These are phyloP conservation scores for Bicyclus anynana DNA, from an alignment of 1,140 invertebrate genomes.

Conservation along the genomic window DNA sequence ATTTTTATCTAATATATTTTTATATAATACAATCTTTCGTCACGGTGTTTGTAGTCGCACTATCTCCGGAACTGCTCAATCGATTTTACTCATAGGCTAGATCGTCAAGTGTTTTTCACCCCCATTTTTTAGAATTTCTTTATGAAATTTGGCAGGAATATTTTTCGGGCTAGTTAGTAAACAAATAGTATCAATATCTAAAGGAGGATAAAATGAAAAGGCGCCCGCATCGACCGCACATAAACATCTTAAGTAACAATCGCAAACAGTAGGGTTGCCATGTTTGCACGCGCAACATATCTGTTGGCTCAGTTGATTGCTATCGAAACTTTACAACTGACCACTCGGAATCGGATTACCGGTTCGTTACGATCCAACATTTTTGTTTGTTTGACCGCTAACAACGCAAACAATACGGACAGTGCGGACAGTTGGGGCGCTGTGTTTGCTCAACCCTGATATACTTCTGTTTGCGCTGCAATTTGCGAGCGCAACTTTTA, in stretches of 20 bases:
- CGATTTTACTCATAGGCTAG: no score
- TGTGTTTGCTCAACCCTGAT: constrained; percentile 35
- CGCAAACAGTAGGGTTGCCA: constrained; percentile 24
- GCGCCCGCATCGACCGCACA: constrained; percentile 1
- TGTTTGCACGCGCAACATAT: constrained; percentile 70
- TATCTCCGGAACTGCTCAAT: no score
- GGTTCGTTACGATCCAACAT: constrained; percentile 64
- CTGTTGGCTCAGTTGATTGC: constrained; percentile 71
- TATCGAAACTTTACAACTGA: constrained; percentile 72
- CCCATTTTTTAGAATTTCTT: no score
- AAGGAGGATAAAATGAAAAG: not conserved
- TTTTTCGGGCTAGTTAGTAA: no score
- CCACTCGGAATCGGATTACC: constrained; percentile 69
- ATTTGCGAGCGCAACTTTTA: constrained; percentile 29
- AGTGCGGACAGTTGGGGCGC: constrained; percentile 19
- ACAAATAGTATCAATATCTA: not conserved
- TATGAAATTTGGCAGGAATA: no score
- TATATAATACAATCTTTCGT: no score
- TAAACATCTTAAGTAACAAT: constrained; percentile 27
- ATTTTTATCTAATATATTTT: no score
- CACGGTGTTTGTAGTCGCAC: no score
- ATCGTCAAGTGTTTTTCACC: no score
- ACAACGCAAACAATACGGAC: constrained; percentile 53
- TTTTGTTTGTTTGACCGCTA: constrained; percentile 70
- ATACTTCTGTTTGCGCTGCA: constrained; percentile 28